Conservation (phyloP, 2,888 invertebrate genomes). For the Pachliopta kotzebuea region DNA sequence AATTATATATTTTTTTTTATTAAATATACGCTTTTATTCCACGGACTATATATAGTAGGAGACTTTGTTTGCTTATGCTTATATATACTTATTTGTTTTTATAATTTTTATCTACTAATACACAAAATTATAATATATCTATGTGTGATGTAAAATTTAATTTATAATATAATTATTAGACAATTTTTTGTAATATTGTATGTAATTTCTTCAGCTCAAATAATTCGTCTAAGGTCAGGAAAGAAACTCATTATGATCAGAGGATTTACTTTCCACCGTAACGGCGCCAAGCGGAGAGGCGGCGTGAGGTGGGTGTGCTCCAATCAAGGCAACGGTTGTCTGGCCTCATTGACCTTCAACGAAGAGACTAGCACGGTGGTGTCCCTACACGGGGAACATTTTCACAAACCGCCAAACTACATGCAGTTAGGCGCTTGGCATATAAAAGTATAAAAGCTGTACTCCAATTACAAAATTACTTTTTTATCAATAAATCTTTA, state of each 20-base stretch:
- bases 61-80: too few relatives aligned
- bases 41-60: too few relatives aligned
- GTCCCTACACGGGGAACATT: conserved; percentile 29
- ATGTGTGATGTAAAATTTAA: too few relatives aligned
- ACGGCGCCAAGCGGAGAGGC: conserved; percentile 25
- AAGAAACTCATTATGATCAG: conserved; percentile 32
- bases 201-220: conserved; percentile 26
- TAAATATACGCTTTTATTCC: too few relatives aligned
- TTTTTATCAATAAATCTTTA: background rate
- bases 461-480: background rate
- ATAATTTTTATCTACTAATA: too few relatives aligned
- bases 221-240: conserved; percentile 31
- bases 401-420: conserved; percentile 34
- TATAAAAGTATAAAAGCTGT: conserved; percentile 26
- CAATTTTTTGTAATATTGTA: background rate
- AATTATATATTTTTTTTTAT: too few relatives aligned
- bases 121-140: too few relatives aligned
- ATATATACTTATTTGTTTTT: too few relatives aligned
- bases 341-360: conserved; percentile 27
- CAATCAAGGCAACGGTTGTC: conserved; percentile 31
- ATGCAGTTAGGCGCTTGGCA: conserved; percentile 28
- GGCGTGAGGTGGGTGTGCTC: conserved; percentile 33
- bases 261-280: conserved; percentile 32
- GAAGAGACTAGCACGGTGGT: conserved; percentile 30
- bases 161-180: too few relatives aligned